Conservation (phyloP, 2,113 vertebrate genomes). For the Scatophagus argus region DNA sequence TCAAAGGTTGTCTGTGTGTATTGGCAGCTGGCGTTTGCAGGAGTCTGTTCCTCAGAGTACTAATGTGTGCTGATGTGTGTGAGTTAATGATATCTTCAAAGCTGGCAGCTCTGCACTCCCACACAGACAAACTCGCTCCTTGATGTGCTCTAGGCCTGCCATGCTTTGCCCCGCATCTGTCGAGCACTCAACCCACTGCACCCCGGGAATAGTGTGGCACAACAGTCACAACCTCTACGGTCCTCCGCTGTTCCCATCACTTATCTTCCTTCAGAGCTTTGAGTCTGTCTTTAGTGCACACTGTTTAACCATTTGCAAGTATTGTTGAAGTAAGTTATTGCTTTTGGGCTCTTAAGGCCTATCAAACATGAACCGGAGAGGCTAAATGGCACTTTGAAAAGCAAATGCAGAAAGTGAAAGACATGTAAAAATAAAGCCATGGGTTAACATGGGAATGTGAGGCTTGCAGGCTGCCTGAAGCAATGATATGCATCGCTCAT, state of each 20-base stretch:
- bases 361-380: conserved; percentile 17
- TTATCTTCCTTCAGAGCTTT: conserved; percentile 13
- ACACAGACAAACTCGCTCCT: conserved; percentile 21
- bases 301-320: neutral
- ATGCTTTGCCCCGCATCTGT: conserved; percentile 30
- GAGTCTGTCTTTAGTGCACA: neutral
- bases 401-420: conserved; percentile 15
- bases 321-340: conserved; percentile 18
- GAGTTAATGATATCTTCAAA: conserved; percentile 54
- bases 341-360: conserved; percentile 6
- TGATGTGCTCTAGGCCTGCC: conserved; percentile 27
- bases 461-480: conserved; percentile 24
- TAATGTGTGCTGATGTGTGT: conserved; percentile 41
- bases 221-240: neutral
- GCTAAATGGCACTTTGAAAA: neutral
- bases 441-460: conserved; percentile 2
- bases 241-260: neutral
- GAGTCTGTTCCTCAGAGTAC: conserved; percentile 18
- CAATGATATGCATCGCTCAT: neutral
- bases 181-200: conserved; percentile 19
- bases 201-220: conserved; percentile 23
- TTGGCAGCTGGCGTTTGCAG: conserved; percentile 12
- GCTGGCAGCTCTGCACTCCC: conserved; percentile 38
- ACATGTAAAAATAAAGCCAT: conserved; percentile 25
- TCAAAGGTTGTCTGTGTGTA: conserved; percentile 10